Evolutionary conservation across 2,888 invertebrate genomes (phyloP), one percentile per base, ranked within the genome.

Genomic region (Andrena camellia): DNA sequence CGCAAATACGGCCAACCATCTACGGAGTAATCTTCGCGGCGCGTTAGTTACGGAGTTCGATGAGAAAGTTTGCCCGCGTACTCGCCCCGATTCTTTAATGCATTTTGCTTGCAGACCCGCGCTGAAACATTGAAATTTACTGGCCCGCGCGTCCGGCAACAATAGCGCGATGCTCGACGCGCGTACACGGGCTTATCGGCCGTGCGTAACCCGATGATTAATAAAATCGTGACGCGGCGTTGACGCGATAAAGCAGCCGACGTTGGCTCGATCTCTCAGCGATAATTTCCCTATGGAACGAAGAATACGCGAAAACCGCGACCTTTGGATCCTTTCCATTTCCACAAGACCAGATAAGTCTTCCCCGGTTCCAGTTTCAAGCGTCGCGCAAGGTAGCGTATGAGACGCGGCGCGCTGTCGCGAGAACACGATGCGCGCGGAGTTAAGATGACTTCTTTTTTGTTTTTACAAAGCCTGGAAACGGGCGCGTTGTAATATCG

Each of bases 131-230:
- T 69, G 81, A 76, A 81, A 81, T 81, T 81, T 81, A 72, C 82
- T 63, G 52, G 20, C 68, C 23, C 17, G 10, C 50, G 20, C 76
- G 35, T 57, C 71, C 26, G 67, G 29, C 67, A 57, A 82, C 67
- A 54, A 10, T 50, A 52, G 63, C 63, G 20, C 23, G 35, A 33
- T 63, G 35, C 66, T 42, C 29, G 63, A 64, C 35, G 26, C 31
- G 35, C 20, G 26, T n/a, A 8, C 29, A 48, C 29, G 3, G 20
- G 73, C 50, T 62, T 74, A 68, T 82, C 78, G 59, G 33, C n/a
- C n/a, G 70, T n/a, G 31, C 50, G 66, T 81, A 85, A 85, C 81
- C 81, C 74, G 71, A 71, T 67, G 72, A 81, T 84, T 78, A 84
- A 85, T 81, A 72, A 78, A 81, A 84, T 73, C 59, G 73, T 23